A percentile compares a stretch with the other conserved stretches of the same genome.
Conservation (phyloP, 2,888 invertebrate species). For the Conops quadrifasciatus region DNA sequence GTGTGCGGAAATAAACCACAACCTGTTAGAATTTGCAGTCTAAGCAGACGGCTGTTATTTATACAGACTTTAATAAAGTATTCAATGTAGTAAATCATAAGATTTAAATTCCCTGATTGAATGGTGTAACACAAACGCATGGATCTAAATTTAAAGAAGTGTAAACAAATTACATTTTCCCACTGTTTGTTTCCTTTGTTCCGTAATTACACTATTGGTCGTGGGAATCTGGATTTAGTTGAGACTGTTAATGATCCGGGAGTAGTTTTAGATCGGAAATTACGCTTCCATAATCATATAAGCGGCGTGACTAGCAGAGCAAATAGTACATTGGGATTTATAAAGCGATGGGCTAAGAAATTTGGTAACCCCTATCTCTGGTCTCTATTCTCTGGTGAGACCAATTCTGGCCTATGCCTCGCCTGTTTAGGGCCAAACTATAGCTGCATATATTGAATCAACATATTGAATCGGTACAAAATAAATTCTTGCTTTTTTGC, state of each 20-base stretch:
- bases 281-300: not conserved
- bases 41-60: not conserved
- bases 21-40: not conserved
- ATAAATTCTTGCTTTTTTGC: too few relatives aligned
- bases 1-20: not conserved
- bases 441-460: too few relatives aligned
- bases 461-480: too few relatives aligned
- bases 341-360: not conserved
- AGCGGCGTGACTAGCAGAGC: not conserved
- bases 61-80: slow-evolving; percentile 8
- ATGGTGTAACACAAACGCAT: not conserved
- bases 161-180: not conserved
- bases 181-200: not conserved
- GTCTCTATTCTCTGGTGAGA: not conserved
- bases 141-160: not conserved
- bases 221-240: not conserved
- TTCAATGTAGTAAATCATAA: not conserved
- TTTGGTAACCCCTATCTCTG: not conserved
- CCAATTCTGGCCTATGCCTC: not conserved
- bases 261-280: not conserved
- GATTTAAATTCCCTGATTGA: not conserved
- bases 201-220: not conserved
- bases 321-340: not conserved
- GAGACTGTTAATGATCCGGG: not conserved
- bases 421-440: too few relatives aligned